A percentile compares a stretch with the other conserved stretches of the same genome.
These are phyloP conservation scores for Bambusicola thoracicus DNA, from an alignment of 2,113 vertebrate genomes.

Conservation along the genomic window DNA sequence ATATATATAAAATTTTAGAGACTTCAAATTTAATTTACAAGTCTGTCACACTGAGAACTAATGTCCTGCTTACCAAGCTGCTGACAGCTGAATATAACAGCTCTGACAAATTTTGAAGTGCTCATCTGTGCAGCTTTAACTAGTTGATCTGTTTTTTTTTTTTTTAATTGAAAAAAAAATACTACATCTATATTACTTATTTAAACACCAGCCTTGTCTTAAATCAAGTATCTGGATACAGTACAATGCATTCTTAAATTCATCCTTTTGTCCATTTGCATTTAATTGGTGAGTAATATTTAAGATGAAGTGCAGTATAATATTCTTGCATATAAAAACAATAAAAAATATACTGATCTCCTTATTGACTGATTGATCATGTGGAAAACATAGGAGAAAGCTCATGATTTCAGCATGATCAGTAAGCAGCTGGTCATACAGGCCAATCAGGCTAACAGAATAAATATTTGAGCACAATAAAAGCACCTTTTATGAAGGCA, in stretches of 20 bases:
- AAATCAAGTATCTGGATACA: background rate
- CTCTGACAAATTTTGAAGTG: background rate
- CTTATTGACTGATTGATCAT: background rate
- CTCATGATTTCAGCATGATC: background rate
- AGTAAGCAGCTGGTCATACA: background rate
- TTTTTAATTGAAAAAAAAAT: background rate
- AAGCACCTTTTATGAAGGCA: conserved; percentile 1
- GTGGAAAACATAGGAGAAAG: background rate
- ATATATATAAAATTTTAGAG: no score
- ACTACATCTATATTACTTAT: rapidly evolving
- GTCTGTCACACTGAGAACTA: background rate
- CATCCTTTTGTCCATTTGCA: background rate
- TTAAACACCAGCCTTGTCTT: background rate
- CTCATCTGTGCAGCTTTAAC: background rate
- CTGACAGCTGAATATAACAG: background rate
- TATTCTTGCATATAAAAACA: background rate
- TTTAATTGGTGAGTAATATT: background rate
- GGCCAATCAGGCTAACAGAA: background rate
- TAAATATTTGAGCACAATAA: conserved; percentile 48
- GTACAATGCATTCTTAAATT: background rate
- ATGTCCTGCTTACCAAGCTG: background rate
- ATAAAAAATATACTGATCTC: background rate
- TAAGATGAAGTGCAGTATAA: background rate
- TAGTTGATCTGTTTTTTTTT: background rate
- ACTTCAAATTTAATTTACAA: background rate